A percentile compares a stretch with the other conserved stretches of the same genome.
Conservation (phyloP, 2,888 invertebrate genomes). For the Nineta flava region DNA sequence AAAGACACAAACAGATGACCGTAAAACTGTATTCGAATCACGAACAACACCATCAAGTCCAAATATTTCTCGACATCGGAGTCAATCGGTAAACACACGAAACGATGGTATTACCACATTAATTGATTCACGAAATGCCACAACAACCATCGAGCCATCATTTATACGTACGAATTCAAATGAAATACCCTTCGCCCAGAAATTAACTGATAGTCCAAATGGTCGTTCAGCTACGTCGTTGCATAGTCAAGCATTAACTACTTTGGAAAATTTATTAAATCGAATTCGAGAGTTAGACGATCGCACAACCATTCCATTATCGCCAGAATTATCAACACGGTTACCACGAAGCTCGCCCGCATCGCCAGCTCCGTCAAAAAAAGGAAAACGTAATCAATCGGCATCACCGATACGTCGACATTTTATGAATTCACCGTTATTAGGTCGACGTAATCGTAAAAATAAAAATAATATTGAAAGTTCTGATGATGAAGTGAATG, state of each 20-base stretch:
- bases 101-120: neutral
- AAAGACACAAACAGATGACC: conserved; percentile 21
- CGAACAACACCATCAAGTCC: neutral
- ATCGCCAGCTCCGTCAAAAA: conserved; percentile 55
- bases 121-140: neutral
- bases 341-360: conserved; percentile 63
- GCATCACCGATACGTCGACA: conserved; percentile 65
- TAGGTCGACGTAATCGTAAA: conserved; percentile 58
- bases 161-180: neutral
- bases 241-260: conserved; percentile 36
- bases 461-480: conserved; percentile 56
- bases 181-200: neutral
- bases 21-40: neutral
- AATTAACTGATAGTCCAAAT: neutral
- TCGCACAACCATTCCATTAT: conserved; percentile 30
- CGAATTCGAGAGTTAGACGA: conserved; percentile 36
- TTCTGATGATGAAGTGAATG: conserved; percentile 60
- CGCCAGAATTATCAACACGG: conserved; percentile 36
- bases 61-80: neutral
- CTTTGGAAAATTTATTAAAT: conserved; percentile 39
- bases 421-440: conserved; percentile 68
- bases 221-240: conserved; percentile 17
- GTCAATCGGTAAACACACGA: neutral
- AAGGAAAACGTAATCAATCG: conserved; percentile 57
- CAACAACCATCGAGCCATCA: neutral